Evolutionary conservation across 2,113 vertebrate species (phyloP), one percentile per base, ranked within the genome.

Genomic region (Sigmodon hispidus): DNA sequence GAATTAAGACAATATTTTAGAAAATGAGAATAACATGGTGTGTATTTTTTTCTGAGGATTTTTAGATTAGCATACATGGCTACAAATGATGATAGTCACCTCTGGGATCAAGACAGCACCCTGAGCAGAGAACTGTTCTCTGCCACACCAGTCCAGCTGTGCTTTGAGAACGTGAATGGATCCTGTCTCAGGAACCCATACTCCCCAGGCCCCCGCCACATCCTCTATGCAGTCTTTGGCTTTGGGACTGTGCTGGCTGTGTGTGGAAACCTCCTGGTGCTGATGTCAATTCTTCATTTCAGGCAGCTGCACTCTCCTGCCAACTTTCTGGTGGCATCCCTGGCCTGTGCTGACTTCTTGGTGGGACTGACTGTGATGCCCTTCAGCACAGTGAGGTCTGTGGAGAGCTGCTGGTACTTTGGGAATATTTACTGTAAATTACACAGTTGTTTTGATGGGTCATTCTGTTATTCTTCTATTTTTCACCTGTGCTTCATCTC

Each of bases 321-420:
- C 45, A 99, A 99, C 87, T 98, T 98, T 88, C 92, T 99, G 61
- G 97, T 99, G 13, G 95, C 98, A 45, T 99, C 99, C 5, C 98
- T 99, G 98, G 98, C 98, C 45, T 96, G 97, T 0, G 98, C 97
- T 17, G 98, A 99, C 96, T 97, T 99, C 75, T 87, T 99, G 17
- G 90, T 99, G 69, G 98, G 98, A 45, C 67, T 94, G 40, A 65
- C 98, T 11, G 24, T 99, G 95, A 99, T 99, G 99, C 99, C 99
- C n/a, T 98, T 98, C 77, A 99, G 98, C 57, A 98, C 97, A 94
- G 97, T 98, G 70, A 98, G 98, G 48, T 99, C 98, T 0, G 97
- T 99, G 75, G 98, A 99, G 92, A 97, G 98, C 65, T 99, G 99
- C 95, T 99, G 99, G 98, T 99, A 99, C 94, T 99, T 99, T 69